Percentiles rank a stretch among this genome's conserved stretches.
These are phyloP conservation scores for Diachasmimorpha longicaudata DNA, from an alignment of 1,140 invertebrate genomes.

Conservation along the genomic window DNA sequence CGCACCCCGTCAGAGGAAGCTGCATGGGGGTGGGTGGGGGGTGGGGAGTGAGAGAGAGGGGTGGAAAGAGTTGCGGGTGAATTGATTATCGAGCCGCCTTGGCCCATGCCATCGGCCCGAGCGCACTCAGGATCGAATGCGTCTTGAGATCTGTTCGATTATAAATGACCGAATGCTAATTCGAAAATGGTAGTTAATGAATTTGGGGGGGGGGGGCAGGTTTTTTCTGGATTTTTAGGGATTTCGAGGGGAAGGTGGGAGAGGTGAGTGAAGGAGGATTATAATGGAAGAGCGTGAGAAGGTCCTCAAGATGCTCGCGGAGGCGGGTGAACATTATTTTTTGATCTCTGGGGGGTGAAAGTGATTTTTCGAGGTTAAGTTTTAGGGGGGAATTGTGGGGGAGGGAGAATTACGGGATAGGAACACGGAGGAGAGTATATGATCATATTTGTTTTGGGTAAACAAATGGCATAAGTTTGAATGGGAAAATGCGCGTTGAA, in stretches of 20 bases:
- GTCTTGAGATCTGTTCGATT: constrained; percentile 20
- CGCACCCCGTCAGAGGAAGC: neutral
- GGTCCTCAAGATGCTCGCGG: neutral
- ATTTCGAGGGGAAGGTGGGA: neutral
- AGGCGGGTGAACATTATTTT: constrained; percentile 11
- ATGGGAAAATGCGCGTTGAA: too few species aligned
- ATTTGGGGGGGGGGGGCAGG: neutral
- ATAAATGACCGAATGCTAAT: constrained; percentile 31
- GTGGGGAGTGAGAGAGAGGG: neutral
- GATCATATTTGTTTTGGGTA: too few species aligned
- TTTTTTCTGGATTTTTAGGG: neutral
- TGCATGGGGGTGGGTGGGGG: neutral
- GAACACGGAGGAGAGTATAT: too few species aligned
- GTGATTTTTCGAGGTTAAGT: neutral
- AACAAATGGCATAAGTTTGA: too few species aligned
- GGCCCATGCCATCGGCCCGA: neutral
- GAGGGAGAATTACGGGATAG: too few species aligned
- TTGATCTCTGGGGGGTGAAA: neutral
- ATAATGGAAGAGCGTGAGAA: neutral
- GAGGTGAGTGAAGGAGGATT: neutral
- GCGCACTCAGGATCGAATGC: neutral
- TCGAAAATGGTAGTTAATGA: constrained; percentile 11
- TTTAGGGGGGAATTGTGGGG: too few species aligned
- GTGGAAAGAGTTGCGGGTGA: constrained; percentile 6
- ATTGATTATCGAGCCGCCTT: constrained; percentile 20